These are phyloP conservation scores for Caenorhabditis inopinata DNA, from an alignment of 1,140 invertebrate genomes.

Conservation along the genomic window DNA sequence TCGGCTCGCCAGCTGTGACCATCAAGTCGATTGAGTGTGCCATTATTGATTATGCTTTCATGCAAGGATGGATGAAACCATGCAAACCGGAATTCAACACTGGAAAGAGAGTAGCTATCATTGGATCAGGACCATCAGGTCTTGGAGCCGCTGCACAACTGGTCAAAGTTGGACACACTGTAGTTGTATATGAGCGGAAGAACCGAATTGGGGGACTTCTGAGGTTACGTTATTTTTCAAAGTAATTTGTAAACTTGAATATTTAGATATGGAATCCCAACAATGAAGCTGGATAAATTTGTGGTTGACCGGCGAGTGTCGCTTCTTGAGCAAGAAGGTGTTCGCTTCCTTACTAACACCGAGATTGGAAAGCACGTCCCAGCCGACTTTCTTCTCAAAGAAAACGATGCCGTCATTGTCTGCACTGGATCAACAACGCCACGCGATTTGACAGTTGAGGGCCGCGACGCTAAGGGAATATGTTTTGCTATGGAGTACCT, in stretches of 20 bases:
- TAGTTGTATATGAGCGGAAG: constrained; percentile 94
- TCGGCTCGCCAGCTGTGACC: constrained; percentile 90
- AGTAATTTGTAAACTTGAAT: background rate
- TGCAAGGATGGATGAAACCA: constrained; percentile 89
- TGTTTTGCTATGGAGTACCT: constrained; percentile 97
- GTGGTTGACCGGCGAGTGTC: constrained; percentile 83
- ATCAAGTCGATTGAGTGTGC: constrained; percentile 99
- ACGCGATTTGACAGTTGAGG: constrained; percentile 76
- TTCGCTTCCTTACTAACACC: constrained; percentile 83
- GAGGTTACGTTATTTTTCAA: constrained; percentile 73
- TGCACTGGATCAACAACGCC: constrained; percentile 94
- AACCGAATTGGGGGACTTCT: constrained; percentile 89
- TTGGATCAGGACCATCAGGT: constrained; percentile 89
- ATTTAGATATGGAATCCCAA: constrained; percentile 87
- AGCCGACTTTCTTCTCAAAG: constrained; percentile 74
- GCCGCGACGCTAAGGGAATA: constrained; percentile 83
- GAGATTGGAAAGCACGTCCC: constrained; percentile 88
- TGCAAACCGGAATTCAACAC: constrained; percentile 76
- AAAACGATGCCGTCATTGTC: constrained; percentile 84
- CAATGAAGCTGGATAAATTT: constrained; percentile 69
- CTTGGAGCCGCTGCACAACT: constrained; percentile 94
- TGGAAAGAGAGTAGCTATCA: constrained; percentile 84
- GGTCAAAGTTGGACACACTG: constrained; percentile 82
- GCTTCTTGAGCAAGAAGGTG: constrained; percentile 84
- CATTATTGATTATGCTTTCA: constrained; percentile 97